Conservation (phyloP, 64 coral and sea anemone genomes). For the Trachythela sp. region DNA sequence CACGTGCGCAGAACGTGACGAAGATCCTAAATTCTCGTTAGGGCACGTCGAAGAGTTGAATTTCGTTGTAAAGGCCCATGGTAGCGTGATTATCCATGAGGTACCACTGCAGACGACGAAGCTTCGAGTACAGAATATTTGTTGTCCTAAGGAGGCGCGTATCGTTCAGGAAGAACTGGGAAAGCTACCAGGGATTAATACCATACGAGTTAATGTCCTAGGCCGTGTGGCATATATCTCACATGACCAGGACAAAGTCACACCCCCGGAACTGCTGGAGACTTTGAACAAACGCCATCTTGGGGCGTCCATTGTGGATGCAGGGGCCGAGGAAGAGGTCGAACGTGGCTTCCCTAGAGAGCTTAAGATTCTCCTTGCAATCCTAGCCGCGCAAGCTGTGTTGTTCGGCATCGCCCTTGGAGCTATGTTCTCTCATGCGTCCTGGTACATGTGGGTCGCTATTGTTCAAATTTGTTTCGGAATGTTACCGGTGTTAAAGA, state of each 20-base stretch:
- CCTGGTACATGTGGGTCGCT: slow-evolving; percentile 78
- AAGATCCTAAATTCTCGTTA: not conserved
- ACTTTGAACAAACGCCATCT: slow-evolving; percentile 72
- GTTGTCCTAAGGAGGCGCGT: slow-evolving; percentile 72
- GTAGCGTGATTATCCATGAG: not conserved
- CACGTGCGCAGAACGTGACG: not conserved
- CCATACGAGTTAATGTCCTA: slow-evolving; percentile 70
- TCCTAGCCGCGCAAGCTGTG: slow-evolving; percentile 55
- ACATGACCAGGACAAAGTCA: slow-evolving; percentile 65
- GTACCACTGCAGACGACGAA: slow-evolving; percentile 56
- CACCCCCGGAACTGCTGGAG: slow-evolving; percentile 56
- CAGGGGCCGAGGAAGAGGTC: slow-evolving; percentile 43
- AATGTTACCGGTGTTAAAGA: slow-evolving; percentile 63
- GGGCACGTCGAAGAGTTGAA: not conserved
- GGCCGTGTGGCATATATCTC: slow-evolving; percentile 74
- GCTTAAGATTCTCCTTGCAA: slow-evolving; percentile 42
- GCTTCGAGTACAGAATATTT: slow-evolving; percentile 92
- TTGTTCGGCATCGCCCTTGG: slow-evolving; percentile 44
- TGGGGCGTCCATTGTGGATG: slow-evolving; percentile 86
- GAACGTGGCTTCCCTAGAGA: slow-evolving; percentile 40
- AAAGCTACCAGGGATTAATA: not conserved
- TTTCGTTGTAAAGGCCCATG: not conserved
- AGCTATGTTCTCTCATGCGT: slow-evolving; percentile 25
- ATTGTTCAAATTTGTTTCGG: slow-evolving; percentile 84
- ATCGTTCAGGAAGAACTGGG: slow-evolving; percentile 75